These are phyloP conservation scores for Oreochromis aureus DNA, from an alignment of 2,113 vertebrate genomes.

Conservation along the genomic window DNA sequence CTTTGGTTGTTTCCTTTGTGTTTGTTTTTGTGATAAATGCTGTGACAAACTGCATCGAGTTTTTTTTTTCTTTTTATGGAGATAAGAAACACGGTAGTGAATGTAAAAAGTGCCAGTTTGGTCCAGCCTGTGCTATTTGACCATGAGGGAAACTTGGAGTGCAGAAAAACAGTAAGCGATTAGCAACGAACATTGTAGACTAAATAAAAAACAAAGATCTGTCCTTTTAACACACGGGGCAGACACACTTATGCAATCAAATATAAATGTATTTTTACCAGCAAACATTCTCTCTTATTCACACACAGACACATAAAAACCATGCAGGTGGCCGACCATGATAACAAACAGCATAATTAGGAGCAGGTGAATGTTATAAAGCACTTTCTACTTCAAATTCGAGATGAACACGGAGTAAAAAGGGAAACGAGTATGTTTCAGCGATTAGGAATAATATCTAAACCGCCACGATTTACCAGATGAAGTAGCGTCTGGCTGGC, in stretches of 20 bases:
- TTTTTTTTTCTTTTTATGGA: not conserved
- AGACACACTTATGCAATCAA: constrained; percentile 10
- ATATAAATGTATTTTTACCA: not conserved
- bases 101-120: not conserved
- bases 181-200: not conserved
- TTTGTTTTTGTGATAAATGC: not conserved
- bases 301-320: not conserved
- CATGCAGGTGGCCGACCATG: constrained; percentile 12
- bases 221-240: not conserved
- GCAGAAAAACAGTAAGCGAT: not conserved
- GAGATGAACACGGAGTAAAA: not conserved
- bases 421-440: constrained; percentile 9
- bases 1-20: not conserved
- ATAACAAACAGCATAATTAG: constrained; percentile 58
- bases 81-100: not conserved
- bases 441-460: constrained; percentile 53
- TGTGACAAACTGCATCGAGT: not conserved
- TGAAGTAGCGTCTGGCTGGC: constrained; percentile 73
- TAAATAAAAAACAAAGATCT: not conserved
- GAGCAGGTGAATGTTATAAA: constrained; percentile 52
- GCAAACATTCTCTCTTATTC: not conserved
- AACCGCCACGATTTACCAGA: constrained; percentile 57
- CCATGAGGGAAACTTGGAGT: not conserved
- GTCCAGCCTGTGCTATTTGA: not conserved
- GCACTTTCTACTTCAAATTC: constrained; percentile 26